Base-by-base conservation (phyloP, 2,888 invertebrate genomes). In the Diaprepes abbreviatus region DNA sequence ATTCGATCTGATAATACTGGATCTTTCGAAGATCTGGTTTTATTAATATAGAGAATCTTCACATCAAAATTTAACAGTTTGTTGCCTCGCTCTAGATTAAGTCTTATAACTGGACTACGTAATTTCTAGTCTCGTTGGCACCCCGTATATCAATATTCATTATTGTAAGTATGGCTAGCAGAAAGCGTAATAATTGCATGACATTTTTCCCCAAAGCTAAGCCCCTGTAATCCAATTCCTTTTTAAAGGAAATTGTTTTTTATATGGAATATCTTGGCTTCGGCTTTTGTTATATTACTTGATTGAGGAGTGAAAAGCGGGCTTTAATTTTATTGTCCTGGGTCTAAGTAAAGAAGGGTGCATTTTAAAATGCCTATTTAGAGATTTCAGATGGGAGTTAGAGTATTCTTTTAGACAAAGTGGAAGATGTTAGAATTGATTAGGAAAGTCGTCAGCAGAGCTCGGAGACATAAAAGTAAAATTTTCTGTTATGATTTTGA, bases 301-400 rank as follows among this genome's bases (percentile, higher is more conserved):
- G 33, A 38, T 57, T 38, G 52, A 38, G 40, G 40, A 54, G 63
- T 52, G 40, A 63, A 63, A 57, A 63, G 52, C 7, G 28, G 63
- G 28, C 52, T 31, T 21, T 63, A 63, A 63, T 63, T 63, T 63
- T 63, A 63, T 63, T 63, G 63, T 35, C 52, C 17, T 4, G 14
- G 36, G 28, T 17, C 50, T 28, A 24, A 52, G 31, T 31, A 40
- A 40, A 52, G n/a, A 24, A 54, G 63, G 63, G 63, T 63, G 63
- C 63, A 63, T 63, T 63, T 63, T 63, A 54, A 63, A 63, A 52
- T 40, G 52, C 12, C 24, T 38, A 52, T 54, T 63, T 52, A 16
- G 38, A 38, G 52, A 63, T 63, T 28, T 45, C 10, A 45, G 45
- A 45, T 45, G 19, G 19, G 12, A 19, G 43, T 19, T 17, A 43